Conservation (phyloP, 2,888 invertebrate genomes). For the Drosophila diplacantha region DNA sequence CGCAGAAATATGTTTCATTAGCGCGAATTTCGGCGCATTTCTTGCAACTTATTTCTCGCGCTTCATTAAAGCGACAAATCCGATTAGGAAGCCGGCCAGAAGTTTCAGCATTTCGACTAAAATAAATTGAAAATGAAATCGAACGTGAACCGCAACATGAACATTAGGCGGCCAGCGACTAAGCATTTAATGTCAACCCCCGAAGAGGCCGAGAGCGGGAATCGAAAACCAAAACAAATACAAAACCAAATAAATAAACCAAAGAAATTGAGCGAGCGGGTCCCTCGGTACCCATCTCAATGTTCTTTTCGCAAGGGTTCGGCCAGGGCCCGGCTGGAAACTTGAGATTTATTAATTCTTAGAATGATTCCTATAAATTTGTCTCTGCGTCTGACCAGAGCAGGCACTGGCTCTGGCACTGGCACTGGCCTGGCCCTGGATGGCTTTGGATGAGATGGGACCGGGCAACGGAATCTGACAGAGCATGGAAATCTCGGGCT, state of each 20-base stretch:
- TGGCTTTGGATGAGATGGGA: constrained; percentile 8
- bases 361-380: constrained; percentile 58
- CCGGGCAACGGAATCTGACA: constrained; percentile 26
- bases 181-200: constrained; percentile 68
- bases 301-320: constrained; percentile 31
- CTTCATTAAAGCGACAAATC: constrained; percentile 72
- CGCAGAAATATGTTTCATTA: constrained; percentile 57
- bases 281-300: constrained; percentile 31
- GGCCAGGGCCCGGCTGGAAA: constrained; percentile 50
- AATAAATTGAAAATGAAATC: constrained; percentile 70
- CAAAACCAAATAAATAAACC: constrained; percentile 31
- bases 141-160: constrained; percentile 70
- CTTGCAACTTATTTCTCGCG: constrained; percentile 64
- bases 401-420: not conserved
- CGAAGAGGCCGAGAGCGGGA: constrained; percentile 1
- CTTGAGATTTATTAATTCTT: constrained; percentile 69
- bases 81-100: constrained; percentile 52
- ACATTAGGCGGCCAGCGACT: constrained; percentile 73
- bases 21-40: constrained; percentile 67
- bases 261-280: constrained; percentile 31
- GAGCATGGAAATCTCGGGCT: constrained; percentile 31
- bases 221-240: constrained; percentile 22
- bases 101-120: constrained; percentile 31
- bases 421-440: not conserved
- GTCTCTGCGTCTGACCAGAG: constrained; percentile 35